A percentile compares a stretch with the other conserved stretches of the same genome.
phyloP scores from a whole-genome alignment of 1,140 invertebrate genomes.

The Acyrthosiphon pisum region DNA sequence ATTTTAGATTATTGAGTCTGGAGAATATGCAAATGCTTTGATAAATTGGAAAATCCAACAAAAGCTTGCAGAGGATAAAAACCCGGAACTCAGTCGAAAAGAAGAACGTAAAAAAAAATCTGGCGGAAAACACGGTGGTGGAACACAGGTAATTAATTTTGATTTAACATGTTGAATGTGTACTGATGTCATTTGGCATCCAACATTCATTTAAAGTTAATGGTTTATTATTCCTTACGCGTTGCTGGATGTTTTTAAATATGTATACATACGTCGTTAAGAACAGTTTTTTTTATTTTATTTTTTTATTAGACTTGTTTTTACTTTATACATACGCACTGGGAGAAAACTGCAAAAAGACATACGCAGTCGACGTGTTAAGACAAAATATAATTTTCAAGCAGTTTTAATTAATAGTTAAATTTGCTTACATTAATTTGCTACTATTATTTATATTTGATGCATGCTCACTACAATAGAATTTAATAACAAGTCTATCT shows the following conservation, averaged over 20 bases:
- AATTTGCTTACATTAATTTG: not conserved
- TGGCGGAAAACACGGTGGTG: constrained; percentile 85
- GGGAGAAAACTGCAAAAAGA: no score
- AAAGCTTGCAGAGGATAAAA: constrained; percentile 65
- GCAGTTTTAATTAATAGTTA: constrained; percentile 37
- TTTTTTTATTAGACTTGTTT: no score
- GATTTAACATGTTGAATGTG: not conserved
- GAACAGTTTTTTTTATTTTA: no score
- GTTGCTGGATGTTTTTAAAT: no score
- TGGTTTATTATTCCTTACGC: no score
- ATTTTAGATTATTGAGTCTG: constrained; percentile 60
- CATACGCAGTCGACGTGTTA: not conserved
- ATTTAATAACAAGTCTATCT: not conserved
- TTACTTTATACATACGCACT: no score
- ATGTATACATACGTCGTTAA: no score
- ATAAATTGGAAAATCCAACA: constrained; percentile 63
- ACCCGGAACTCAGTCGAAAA: constrained; percentile 76
- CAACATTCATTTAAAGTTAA: no score
- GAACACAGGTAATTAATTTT: constrained; percentile 70
- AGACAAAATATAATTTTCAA: not conserved
- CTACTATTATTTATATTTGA: not conserved
- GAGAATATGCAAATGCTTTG: constrained; percentile 61
- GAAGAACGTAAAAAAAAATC: constrained; percentile 91
- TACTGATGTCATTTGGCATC: no score
- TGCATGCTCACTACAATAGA: not conserved